phyloP scores from a whole-genome alignment of 2,113 vertebrate species.

The Periophthalmus modestus region DNA sequence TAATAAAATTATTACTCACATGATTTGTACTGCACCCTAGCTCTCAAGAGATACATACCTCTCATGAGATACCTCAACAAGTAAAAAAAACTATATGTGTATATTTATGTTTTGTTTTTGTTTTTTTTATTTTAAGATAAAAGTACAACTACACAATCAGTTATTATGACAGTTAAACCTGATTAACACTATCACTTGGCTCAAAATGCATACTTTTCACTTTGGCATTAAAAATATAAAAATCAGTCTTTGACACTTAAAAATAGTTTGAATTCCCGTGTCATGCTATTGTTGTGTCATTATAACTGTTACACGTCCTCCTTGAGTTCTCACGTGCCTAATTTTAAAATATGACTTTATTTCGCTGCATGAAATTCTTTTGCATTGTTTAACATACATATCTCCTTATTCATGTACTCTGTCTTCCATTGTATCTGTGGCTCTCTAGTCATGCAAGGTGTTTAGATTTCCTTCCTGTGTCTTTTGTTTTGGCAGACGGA shows the following conservation, averaged over 20 bases:
- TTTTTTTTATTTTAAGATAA: no score
- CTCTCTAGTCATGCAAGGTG: conserved; percentile 32
- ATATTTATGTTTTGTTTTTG: no score
- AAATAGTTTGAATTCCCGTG: neutral
- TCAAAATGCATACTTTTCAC: neutral
- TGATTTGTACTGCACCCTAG: no score
- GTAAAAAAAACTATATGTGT: no score
- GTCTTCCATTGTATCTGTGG: conserved; percentile 19
- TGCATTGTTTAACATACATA: conserved; percentile 29
- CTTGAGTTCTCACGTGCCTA: conserved; percentile 8
- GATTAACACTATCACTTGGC: no score
- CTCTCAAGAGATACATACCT: no score
- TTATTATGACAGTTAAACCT: no score
- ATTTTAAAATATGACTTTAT: conserved; percentile 8
- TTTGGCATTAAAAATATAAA: neutral
- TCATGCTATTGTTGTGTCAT: neutral
- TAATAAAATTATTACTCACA: no score
- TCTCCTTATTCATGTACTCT: conserved; percentile 42
- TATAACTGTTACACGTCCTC: neutral
- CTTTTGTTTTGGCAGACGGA: conserved; percentile 53
- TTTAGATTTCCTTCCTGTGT: conserved; percentile 63
- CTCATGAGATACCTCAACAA: no score
- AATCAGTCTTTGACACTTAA: neutral
- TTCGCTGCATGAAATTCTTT: conserved; percentile 11
- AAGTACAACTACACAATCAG: no score